These are phyloP conservation scores for Dysmachus trigonus DNA, from an alignment of 2,888 invertebrate species.

Conservation along the genomic window DNA sequence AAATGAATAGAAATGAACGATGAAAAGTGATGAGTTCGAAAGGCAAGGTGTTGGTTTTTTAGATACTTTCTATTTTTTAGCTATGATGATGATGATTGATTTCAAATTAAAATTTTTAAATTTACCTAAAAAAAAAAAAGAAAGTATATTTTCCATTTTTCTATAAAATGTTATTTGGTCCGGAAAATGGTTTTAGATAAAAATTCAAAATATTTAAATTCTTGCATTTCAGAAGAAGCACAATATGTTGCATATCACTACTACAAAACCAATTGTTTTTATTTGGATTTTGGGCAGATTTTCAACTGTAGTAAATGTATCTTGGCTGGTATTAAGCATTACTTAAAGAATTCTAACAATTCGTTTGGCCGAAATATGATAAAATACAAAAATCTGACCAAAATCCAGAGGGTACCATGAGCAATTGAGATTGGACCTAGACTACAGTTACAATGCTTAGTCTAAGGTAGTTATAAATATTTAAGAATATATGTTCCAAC, in stretches of 20 bases:
- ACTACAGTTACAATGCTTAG: not conserved
- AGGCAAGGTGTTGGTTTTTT: too few relatives aligned
- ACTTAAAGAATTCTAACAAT: not conserved
- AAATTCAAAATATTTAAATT: not conserved
- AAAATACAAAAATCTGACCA: not conserved
- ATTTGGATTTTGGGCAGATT: not conserved
- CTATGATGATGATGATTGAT: too few relatives aligned
- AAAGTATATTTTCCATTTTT: too few relatives aligned
- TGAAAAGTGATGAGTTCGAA: too few relatives aligned
- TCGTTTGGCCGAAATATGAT: not conserved
- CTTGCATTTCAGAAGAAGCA: conserved; percentile 29
- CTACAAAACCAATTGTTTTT: not conserved
- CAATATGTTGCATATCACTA: not conserved
- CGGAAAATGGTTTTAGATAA: not conserved
- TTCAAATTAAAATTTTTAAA: too few relatives aligned
- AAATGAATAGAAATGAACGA: too few relatives aligned
- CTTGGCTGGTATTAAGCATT: not conserved
- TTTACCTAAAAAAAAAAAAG: too few relatives aligned
- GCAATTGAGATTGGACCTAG: not conserved
- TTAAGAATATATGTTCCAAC: conserved; percentile 17
- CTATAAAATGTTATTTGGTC: not conserved
- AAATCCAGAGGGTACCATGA: conserved; percentile 4
- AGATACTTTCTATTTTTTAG: too few relatives aligned
- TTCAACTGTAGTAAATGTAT: not conserved
- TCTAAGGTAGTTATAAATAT: conserved; percentile 12